Percentiles rank a stretch among this genome's conserved stretches.
Evolutionary conservation across 2,888 invertebrate species (phyloP).

Genomic region (Ellobium chinense): DNA sequence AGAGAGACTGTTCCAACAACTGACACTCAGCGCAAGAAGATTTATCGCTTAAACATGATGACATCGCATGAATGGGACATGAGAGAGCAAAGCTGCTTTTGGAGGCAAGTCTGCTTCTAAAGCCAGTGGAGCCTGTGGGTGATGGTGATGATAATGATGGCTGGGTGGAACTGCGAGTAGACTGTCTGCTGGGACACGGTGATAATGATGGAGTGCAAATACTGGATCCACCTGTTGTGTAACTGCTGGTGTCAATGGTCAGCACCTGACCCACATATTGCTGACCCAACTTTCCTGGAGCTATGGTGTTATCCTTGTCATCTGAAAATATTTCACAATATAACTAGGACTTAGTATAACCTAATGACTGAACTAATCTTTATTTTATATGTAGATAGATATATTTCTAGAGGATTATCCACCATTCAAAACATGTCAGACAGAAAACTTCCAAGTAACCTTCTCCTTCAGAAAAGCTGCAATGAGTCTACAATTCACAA

Average conservation of each 20-base stretch:
- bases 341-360: too few relatives aligned
- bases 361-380: too few relatives aligned
- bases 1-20: conserved; percentile 39
- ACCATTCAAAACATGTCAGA: too few relatives aligned
- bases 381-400: too few relatives aligned
- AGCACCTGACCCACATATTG: conserved; percentile 34
- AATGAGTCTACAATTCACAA: neutral
- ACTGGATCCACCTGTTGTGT: conserved; percentile 28
- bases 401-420: too few relatives aligned
- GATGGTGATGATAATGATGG: conserved; percentile 46
- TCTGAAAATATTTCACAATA: conserved; percentile 15
- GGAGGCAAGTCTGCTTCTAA: conserved; percentile 26
- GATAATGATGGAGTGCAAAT: conserved; percentile 32
- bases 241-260: conserved; percentile 45
- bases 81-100: conserved; percentile 4
- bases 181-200: conserved; percentile 39
- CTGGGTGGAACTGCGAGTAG: conserved; percentile 41
- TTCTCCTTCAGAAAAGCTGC: too few relatives aligned
- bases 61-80: conserved; percentile 38
- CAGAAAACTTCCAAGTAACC: too few relatives aligned
- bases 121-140: conserved; percentile 37
- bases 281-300: conserved; percentile 13
- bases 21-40: conserved; percentile 41
- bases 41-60: conserved; percentile 7
- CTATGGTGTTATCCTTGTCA: conserved; percentile 20